phyloP scores from a whole-genome alignment of 2,888 invertebrate species.

The Lasioglossum leucozonium region DNA sequence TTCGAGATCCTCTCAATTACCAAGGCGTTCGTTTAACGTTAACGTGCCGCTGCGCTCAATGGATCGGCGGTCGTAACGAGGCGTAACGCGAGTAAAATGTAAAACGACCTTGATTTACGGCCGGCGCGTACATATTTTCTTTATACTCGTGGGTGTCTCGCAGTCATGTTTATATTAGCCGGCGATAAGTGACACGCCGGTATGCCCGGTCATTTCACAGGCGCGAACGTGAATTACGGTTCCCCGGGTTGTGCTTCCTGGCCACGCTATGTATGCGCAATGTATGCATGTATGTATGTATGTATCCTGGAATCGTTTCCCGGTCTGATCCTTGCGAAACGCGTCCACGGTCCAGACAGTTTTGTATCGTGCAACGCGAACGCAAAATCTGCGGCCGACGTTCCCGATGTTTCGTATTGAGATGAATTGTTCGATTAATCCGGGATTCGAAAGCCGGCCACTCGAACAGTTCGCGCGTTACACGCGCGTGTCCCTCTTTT shows the following conservation, averaged over 20 bases:
- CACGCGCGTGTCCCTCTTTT: not conserved
- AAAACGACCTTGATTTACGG: slow-evolving; percentile 67
- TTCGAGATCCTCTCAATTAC: slow-evolving; percentile 50
- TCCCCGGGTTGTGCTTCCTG: slow-evolving; percentile 60
- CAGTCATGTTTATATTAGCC: slow-evolving; percentile 76
- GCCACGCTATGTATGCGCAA: slow-evolving; percentile 35
- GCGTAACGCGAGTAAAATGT: slow-evolving; percentile 62
- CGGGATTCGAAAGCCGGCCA: slow-evolving; percentile 16
- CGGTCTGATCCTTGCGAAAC: slow-evolving; percentile 46
- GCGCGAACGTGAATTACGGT: slow-evolving; percentile 76
- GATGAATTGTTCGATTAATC: slow-evolving; percentile 17
- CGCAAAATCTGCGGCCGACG: slow-evolving; percentile 6
- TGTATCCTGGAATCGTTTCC: slow-evolving; percentile 34
- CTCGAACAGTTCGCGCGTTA: slow-evolving; percentile 15
- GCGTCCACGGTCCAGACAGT: not conserved
- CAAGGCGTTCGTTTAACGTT: slow-evolving; percentile 16
- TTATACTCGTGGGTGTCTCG: slow-evolving; percentile 66
- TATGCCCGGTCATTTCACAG: slow-evolving; percentile 73
- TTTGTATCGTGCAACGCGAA: not conserved
- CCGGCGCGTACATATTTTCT: slow-evolving; percentile 41
- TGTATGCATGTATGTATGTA: no score
- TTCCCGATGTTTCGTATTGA: not conserved
- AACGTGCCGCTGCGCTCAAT: not conserved
- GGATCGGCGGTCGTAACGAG: slow-evolving; percentile 23
- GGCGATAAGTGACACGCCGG: slow-evolving; percentile 75